Evolutionary conservation across 2,113 vertebrate species (phyloP).

Genomic region (Regulus satrapa): DNA sequence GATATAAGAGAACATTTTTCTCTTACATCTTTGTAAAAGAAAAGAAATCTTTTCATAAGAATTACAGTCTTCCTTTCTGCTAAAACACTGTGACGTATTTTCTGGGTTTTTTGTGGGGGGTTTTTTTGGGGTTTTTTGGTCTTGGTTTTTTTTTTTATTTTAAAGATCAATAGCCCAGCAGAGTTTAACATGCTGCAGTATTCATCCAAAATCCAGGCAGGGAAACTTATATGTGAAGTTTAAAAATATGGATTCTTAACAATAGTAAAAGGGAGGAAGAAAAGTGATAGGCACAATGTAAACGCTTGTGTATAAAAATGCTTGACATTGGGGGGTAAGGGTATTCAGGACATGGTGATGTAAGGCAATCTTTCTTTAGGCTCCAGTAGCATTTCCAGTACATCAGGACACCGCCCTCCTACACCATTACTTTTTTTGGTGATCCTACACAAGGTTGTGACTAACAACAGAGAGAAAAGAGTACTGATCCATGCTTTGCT

Average conservation of each 20-base stretch:
- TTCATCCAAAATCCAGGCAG: background rate
- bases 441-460: background rate
- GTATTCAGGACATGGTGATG: background rate
- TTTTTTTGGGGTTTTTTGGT: too few relatives aligned
- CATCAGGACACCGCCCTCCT: background rate
- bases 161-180: background rate
- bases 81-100: background rate
- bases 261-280: background rate
- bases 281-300: background rate
- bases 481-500: background rate
- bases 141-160: background rate
- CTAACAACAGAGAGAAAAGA: background rate
- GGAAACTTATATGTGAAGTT: background rate
- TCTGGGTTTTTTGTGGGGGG: too few relatives aligned
- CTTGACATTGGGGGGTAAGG: background rate
- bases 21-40: background rate
- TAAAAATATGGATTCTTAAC: background rate
- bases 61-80: background rate
- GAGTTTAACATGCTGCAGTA: background rate
- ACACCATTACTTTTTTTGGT: background rate
- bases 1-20: background rate
- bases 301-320: background rate
- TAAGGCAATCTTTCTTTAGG: background rate
- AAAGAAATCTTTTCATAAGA: background rate
- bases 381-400: background rate